Conservation (phyloP, 2,888 invertebrate genomes). For the Deilephila porcellus region DNA sequence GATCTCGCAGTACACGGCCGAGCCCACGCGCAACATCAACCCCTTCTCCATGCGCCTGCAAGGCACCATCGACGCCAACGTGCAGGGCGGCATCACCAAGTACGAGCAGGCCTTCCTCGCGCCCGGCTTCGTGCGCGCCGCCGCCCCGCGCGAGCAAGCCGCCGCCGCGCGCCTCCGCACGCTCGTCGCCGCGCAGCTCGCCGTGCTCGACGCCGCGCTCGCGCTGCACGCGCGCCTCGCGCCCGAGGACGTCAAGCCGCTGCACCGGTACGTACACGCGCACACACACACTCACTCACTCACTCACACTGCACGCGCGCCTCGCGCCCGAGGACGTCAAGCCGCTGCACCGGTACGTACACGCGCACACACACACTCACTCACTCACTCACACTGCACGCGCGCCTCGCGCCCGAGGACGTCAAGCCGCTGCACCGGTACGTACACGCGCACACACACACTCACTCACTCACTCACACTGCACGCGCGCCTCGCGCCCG, state of each 20-base stretch:
- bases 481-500: conserved; percentile 93
- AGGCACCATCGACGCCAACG: conserved; percentile 98
- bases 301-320: conserved; percentile 45
- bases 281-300: background rate
- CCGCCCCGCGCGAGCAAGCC: conserved; percentile 77
- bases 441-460: conserved; percentile 75
- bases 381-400: conserved; percentile 87
- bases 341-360: conserved; percentile 81
- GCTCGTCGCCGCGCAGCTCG: conserved; percentile 91
- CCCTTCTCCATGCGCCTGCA: conserved; percentile 96
- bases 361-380: conserved; percentile 90
- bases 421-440: conserved; percentile 84
- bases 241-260: conserved; percentile 94
- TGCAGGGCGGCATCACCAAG: conserved; percentile 94
- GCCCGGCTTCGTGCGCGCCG: conserved; percentile 89
- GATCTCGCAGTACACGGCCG: conserved; percentile 91
- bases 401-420: conserved; percentile 73
- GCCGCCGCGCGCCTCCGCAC: conserved; percentile 82
- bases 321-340: conserved; percentile 34
- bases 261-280: conserved; percentile 85
- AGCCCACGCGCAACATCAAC: conserved; percentile 93
- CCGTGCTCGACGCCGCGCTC: conserved; percentile 92
- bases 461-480: conserved; percentile 91
- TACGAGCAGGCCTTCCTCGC: conserved; percentile 95
- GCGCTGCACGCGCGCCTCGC: conserved; percentile 93